Evolutionary conservation across 2,888 invertebrate genomes (phyloP).

Genomic region (Chesias legatella): DNA sequence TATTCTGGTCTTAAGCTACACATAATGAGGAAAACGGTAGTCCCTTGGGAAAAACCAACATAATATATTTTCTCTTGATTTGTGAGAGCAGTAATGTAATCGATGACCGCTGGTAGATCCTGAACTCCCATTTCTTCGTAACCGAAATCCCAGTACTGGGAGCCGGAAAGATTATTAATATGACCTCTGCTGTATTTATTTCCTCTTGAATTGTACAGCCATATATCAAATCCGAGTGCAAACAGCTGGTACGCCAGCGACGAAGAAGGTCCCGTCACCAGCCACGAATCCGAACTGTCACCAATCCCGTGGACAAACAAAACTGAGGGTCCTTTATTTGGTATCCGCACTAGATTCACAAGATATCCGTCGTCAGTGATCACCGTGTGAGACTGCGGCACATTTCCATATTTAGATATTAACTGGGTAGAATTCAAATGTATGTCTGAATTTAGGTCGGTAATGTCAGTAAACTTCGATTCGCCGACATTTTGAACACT

Average conservation of each 20-base stretch:
- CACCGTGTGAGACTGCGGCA: conserved; percentile 48
- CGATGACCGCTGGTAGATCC: conserved; percentile 61
- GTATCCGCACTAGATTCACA: conserved; percentile 54
- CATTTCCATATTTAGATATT: conserved; percentile 52
- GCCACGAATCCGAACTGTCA: conserved; percentile 68
- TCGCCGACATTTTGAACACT: conserved; percentile 25
- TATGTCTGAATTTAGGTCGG: conserved; percentile 43
- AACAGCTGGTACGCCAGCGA: conserved; percentile 58
- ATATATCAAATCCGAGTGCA: conserved; percentile 60
- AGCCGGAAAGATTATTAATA: conserved; percentile 38
- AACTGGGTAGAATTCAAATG: conserved; percentile 56
- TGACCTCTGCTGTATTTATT: conserved; percentile 65
- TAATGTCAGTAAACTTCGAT: conserved; percentile 24
- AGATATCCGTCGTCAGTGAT: conserved; percentile 60
- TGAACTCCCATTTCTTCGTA: conserved; percentile 67
- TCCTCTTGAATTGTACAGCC: conserved; percentile 65
- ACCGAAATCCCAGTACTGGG: conserved; percentile 62
- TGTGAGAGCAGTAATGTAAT: conserved; percentile 52
- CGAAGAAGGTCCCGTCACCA: conserved; percentile 54
- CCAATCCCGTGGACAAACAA: conserved; percentile 62
- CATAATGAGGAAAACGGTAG: conserved; percentile 62
- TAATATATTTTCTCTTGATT: conserved; percentile 49
- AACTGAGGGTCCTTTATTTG: conserved; percentile 55
- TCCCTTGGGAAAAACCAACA: conserved; percentile 68
- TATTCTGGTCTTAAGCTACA: conserved; percentile 58